These are phyloP conservation scores for Nannoperca australis DNA, from an alignment of 2,797 vertebrate genomes.

Conservation along the genomic window DNA sequence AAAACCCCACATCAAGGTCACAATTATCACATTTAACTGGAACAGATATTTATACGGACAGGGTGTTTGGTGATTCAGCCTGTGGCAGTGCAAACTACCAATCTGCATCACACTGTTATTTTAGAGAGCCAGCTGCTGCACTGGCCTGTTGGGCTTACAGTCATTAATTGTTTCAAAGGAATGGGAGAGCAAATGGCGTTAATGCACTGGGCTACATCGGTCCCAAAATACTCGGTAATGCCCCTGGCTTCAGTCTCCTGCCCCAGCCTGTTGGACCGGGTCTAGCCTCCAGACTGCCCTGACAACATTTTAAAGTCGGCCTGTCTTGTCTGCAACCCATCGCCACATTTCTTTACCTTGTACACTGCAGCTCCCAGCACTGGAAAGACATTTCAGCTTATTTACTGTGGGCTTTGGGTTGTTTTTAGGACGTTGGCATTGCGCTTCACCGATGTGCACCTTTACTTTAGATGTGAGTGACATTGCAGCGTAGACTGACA, in stretches of 20 bases:
- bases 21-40: slow-evolving; percentile 57
- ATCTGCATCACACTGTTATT: slow-evolving; percentile 56
- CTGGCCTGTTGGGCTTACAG: slow-evolving; percentile 26
- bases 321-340: slow-evolving; percentile 4
- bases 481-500: neutral
- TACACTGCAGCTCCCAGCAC: neutral
- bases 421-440: neutral
- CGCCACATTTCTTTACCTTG: slow-evolving; percentile 2
- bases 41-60: slow-evolving; percentile 47
- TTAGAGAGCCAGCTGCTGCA: slow-evolving; percentile 64
- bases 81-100: slow-evolving; percentile 12
- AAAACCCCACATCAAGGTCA: slow-evolving; percentile 34
- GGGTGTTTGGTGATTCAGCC: slow-evolving; percentile 37
- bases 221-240: slow-evolving; percentile 47
- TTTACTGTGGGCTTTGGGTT: neutral
- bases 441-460: neutral
- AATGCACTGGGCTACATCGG: slow-evolving; percentile 21
- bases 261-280: slow-evolving; percentile 59
- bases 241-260: slow-evolving; percentile 39
- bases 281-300: slow-evolving; percentile 45
- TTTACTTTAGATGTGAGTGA: neutral
- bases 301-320: slow-evolving; percentile 55
- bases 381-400: neutral
- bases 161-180: slow-evolving; percentile 63
- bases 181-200: slow-evolving; percentile 64